A percentile compares a stretch with the other conserved stretches of the same genome.
Evolutionary conservation across 2,797 vertebrate genomes (phyloP).

Genomic region (Oophaga sylvatica): DNA sequence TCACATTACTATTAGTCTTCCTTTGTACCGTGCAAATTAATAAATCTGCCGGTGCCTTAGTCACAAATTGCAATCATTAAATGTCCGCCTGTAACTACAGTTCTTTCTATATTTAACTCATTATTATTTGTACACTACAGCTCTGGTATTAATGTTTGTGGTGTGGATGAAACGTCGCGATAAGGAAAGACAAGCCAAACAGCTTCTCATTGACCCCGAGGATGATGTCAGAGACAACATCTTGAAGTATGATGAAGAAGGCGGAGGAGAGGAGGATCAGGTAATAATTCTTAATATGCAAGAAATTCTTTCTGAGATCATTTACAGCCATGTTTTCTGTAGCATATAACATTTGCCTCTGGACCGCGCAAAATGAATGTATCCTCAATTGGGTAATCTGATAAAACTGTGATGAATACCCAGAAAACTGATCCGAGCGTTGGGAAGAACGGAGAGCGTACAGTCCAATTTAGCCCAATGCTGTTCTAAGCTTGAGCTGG

Average conservation of each 20-base stretch:
- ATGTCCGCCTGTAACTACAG: background rate
- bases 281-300: conserved; percentile 69
- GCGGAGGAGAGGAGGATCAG: conserved; percentile 99
- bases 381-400: background rate
- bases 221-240: conserved; percentile 97
- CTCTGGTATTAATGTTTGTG: conserved; percentile 93
- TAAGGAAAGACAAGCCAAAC: conserved; percentile 94
- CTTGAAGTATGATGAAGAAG: conserved; percentile 97
- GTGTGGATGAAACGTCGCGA: conserved; percentile 98
- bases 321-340: background rate
- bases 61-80: conserved; percentile 30
- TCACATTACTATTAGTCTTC: conserved; percentile 53
- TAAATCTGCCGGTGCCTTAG: conserved; percentile 42
- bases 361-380: background rate
- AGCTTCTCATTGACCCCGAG: conserved; percentile 94
- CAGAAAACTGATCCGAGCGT: too few species aligned
- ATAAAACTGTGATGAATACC: too few species aligned
- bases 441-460: too few species aligned
- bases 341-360: background rate
- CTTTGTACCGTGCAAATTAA: conserved; percentile 41
- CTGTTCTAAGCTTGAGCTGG: too few species aligned
- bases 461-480: too few species aligned
- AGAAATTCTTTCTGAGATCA: background rate
- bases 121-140: conserved; percentile 70
- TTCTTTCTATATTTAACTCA: conserved; percentile 19